Conservation (phyloP, 2,797 vertebrate species). For the Sarcophilus harrisii region DNA sequence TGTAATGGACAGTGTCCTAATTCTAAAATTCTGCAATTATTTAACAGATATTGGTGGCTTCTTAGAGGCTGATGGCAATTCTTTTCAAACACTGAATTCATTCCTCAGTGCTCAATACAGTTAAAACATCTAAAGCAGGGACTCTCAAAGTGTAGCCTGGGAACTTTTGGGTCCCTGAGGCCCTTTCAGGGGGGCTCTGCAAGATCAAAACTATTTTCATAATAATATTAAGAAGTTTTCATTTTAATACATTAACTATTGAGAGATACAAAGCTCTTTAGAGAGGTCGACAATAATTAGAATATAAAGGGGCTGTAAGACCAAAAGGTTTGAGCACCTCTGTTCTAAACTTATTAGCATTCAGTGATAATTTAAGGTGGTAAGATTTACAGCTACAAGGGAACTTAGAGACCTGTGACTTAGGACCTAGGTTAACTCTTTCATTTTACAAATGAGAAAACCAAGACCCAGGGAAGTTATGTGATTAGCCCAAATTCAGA, state of each 20-base stretch:
- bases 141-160: neutral
- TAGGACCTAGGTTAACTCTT: neutral
- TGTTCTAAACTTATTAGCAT: neutral
- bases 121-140: neutral
- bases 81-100: neutral
- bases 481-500: neutral
- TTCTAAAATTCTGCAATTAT: neutral
- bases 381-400: neutral
- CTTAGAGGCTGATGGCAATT: neutral
- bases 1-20: neutral
- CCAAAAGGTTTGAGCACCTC: neutral
- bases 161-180: neutral
- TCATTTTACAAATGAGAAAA: neutral
- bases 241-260: neutral
- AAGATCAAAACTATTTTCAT: neutral
- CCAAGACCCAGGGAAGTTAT: neutral
- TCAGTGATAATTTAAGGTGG: neutral
- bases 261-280: neutral
- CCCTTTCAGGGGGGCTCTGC: neutral
- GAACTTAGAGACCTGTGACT: neutral
- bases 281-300: neutral
- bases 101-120: neutral
- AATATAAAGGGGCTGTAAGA: neutral
- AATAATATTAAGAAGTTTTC: neutral
- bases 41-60: neutral